Evolutionary conservation across 1,140 invertebrate genomes (phyloP).

Genomic region (Heliconius hewitsoni): DNA sequence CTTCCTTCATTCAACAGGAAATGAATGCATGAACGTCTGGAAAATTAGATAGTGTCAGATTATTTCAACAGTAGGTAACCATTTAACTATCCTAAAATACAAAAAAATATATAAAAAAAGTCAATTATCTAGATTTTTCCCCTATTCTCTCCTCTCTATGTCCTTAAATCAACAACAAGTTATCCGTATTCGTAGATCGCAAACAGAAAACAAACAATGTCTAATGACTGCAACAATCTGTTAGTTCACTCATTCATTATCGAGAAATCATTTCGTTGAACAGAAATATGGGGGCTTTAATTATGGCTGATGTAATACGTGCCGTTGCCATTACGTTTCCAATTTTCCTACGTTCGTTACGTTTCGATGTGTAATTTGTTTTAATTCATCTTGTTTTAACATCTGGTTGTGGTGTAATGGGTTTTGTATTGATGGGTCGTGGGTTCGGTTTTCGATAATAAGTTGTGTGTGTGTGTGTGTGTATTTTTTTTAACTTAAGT

Average conservation of each 20-base stretch:
- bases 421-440: neutral
- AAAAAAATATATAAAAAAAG: too few species aligned
- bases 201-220: conserved; percentile 17
- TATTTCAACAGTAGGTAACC: too few species aligned
- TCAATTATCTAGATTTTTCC: too few species aligned
- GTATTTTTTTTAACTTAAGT: too few species aligned
- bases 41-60: too few species aligned
- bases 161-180: neutral
- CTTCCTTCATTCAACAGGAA: too few species aligned
- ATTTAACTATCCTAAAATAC: too few species aligned
- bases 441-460: neutral
- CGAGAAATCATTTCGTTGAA: conserved; percentile 42
- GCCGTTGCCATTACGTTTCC: conserved; percentile 36
- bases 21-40: too few species aligned
- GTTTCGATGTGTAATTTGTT: conserved; percentile 7
- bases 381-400: neutral
- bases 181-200: neutral
- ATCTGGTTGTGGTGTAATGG: neutral
- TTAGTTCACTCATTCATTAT: conserved; percentile 43
- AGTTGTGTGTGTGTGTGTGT: too few species aligned
- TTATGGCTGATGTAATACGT: conserved; percentile 46
- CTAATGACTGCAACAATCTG: conserved; percentile 37
- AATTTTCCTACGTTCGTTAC: conserved; percentile 22
- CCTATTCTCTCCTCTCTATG: too few species aligned
- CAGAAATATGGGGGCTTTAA: conserved; percentile 44